Evolutionary conservation across 2,797 vertebrate genomes (phyloP), one percentile per base, ranked within the genome.

Genomic region (Gila robusta): DNA sequence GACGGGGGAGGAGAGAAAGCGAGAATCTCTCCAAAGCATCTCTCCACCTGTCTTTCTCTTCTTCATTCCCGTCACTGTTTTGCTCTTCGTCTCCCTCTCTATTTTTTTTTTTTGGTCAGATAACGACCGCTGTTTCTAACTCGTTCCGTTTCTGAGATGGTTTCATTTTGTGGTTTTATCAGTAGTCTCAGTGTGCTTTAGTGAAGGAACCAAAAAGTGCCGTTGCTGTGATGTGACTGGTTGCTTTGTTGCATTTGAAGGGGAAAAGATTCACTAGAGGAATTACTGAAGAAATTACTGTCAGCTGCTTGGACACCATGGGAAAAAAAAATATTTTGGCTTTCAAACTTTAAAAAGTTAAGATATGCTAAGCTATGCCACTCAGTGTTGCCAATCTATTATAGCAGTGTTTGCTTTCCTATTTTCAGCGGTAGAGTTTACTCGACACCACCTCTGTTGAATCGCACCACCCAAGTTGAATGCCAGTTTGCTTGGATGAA

Each of bases 31-130:
- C 23, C 41, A 80, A 80, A 5, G 14, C 69, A 85, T 72, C 77
- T 85, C 39, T 85, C 32, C 37, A 73, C 54, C 69, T 73, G 69
- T 80, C 35, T 79, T 64, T 62, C n/a, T 80, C 35, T 71, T 64
- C 17, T 83, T 49, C 28, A 35, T 26, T 49, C 69, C 41, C 28
- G 2, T 82, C 35, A 47, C 44, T 47, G 26, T 49, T 41, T 47
- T 49, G 47, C 64, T 47, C 52, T 7, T 54, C 37, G 3, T 80
- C n/a, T 11, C 12, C 1, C 49, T 86, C 76, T 56, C 7, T 12
- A 64, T 26, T 47, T 17, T 47, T 83, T 66, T 49, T 23, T 23
- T 66, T 49, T 21, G 16, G 14, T 17, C n/a, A 49, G 56, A 52
- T 83, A 54, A 78, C 23, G 32, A n/a, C 16, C 6, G 26, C 6